Base-by-base conservation (phyloP, 2,797 vertebrate genomes). In the Tapera naevia region DNA sequence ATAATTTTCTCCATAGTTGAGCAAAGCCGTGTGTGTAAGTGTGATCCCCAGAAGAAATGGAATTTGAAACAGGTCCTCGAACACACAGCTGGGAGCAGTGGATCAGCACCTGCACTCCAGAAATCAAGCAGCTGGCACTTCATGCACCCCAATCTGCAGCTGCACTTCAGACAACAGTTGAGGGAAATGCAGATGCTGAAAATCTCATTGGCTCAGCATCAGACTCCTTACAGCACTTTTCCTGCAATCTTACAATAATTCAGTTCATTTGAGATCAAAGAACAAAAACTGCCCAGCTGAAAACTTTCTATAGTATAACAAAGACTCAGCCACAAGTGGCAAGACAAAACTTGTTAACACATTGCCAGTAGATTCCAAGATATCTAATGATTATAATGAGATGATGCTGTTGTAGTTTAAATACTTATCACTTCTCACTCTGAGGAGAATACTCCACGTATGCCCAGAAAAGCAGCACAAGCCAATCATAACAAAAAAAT, bases 391-490 rank as follows among this genome's bases (percentile, higher is more conserved):
- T 92, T 94, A 90, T 88, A 95, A 91, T 84, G 62, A 91, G 66
- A 86, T 45, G 18, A 16, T 90, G 51, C 79, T 91, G 64, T 51
- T 87, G 71, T 21, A 67, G 53, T 57, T 89, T 51, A 67, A 87
- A 79, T 46, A 74, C 69, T 91, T 90, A 93, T 91, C 61, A 48
- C 53, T 95, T 80, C 53, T 95, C 92, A 73, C 70, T 58, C 28
- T 64, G 65, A 80, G 60, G 25, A 86, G 82, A 86, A 88, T 80
- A 95, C 57, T 35, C 86, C 70, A 41, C 74, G 28, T 71, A 53
- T 78, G 48, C 82, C 67, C 82, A 91, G 71, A 95, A 94, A 94
- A 88, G 82, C 67, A 88, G 53, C 41, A 74, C 70, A 45, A 93
- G 79, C 80, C 85, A 86, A 94, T 56, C 65, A 53, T 15, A 91